Percentiles rank a stretch among this genome's conserved stretches.
Conservation (phyloP, 2,888 invertebrate genomes). For the Orchesellides sinensis region DNA sequence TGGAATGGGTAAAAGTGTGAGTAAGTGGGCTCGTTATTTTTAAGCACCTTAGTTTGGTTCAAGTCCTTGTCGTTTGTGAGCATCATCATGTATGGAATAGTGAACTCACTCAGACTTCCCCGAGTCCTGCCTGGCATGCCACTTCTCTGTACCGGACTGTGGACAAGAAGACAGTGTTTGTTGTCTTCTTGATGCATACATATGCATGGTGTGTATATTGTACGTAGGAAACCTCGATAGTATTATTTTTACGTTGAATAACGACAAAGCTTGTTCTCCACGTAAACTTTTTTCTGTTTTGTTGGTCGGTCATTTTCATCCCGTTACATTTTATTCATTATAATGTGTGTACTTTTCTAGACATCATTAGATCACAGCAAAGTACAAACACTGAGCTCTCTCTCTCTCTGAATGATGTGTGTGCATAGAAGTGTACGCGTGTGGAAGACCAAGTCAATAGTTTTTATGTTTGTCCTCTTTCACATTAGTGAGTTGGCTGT, state of each 20-base stretch:
- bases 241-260: background rate
- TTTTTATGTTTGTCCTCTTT: slow-evolving; percentile 5
- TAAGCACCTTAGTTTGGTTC: slow-evolving; percentile 53
- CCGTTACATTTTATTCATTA: slow-evolving; percentile 24
- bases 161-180: background rate
- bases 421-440: no score
- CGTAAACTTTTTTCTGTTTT: slow-evolving; percentile 1
- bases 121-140: no score
- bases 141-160: no score
- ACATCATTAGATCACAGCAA: background rate
- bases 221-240: background rate
- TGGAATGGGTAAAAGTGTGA: slow-evolving; percentile 58
- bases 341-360: background rate
- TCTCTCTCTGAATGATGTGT: no score
- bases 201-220: background rate
- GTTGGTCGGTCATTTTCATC: slow-evolving; percentile 15
- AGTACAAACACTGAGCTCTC: background rate
- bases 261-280: no score
- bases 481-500: background rate
- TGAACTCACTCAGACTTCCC: no score
- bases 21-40: slow-evolving; percentile 59
- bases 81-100: no score
- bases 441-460: slow-evolving; percentile 1
- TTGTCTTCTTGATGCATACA: background rate
- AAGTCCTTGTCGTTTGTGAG: background rate